Evolutionary conservation across 2,888 invertebrate genomes (phyloP), one percentile per base, ranked within the genome.

Genomic region (Agonopterix subpropinquella): DNA sequence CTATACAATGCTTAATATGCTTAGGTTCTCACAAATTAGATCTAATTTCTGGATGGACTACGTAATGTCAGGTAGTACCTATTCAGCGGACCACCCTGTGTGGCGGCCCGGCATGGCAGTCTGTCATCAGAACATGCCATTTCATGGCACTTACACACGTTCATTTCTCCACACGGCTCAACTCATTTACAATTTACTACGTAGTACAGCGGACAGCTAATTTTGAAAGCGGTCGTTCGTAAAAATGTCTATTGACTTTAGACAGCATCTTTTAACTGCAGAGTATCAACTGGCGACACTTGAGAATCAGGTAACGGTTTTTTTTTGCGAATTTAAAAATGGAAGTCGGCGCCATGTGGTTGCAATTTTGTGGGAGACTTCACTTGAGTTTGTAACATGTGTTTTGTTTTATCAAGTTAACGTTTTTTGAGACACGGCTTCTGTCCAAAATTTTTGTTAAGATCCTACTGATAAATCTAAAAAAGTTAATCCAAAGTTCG

Each of bases 331-430:
- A 55, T 53, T 55, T 58, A 36, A 45, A 50, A 28, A 28, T 28
- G 28, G 28, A 54, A 53, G 44, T 50, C 45, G 52, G 53, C 57
- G 56, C 63, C 78, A 79, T 73, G 47, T 77, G 77, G 72, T 56
- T 56, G 58, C 68, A 65, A 72, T 77, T 73, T 76, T 58, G 67
- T 60, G 70, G 70, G 53, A 57, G 64, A 70, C 57, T 66, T 28
- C 28, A 28, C 28, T 28, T 28, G 28, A 68, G 62, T 67, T 63
- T 57, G 58, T 51, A 68, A 66, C 75, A 77, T 72, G 64, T 76
- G 75, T 53, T 56, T 56, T 47, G 47, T 47, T 63, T 54, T 58
- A 55, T 49, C 36, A 10, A 8, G 45, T 11, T 11, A 36, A 11
- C 8, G 44, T 37, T 45, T 45, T 7, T 36, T 7, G 36, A 36